Base-by-base conservation (phyloP, 2,888 invertebrate species). In the Polymixis lichenea region DNA sequence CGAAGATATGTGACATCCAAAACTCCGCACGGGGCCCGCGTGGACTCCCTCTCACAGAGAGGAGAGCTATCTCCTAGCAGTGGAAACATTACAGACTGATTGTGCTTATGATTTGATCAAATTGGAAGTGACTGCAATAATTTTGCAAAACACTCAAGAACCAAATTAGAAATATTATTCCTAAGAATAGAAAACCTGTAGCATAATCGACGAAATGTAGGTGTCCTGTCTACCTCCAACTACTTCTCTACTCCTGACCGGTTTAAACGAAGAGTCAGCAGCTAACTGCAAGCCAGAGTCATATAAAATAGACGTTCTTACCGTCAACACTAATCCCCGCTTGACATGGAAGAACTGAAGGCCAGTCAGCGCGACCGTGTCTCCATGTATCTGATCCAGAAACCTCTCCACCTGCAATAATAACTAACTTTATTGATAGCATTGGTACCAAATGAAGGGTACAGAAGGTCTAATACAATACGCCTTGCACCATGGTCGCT, bases 331-430 rank as follows among this genome's bases (percentile, higher is more conserved):
- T 66, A 97, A 93, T 78, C 97, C 97, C 5, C 97, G 95, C 73
- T 97, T 97, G 2, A 97, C 96, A 15, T 95, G 94, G 88, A 97
- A 97, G 83, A 97, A 97, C 83, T 97, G 95, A 32, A 97, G 91
- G 4, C 97, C 97, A 4, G 96, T 97, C 60, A 97, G 86, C 2
- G 96, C 95, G 0, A 97, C 93, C 2, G 96, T 97, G 70, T 97
- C 96, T 0, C 96, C 96, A 75, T 97, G 97, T 80, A 97, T 97
- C 93, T 97, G 97, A 72, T 97, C 96, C 65, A 97, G 93, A 75
- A 97, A 96, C 68, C 97, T 95, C 87, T 97, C 97, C 56, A 97
- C 95, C 97, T 97, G 91, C 22, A 92, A 93, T 75, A 75, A 55
- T 38, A 74, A 53, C 6, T n/a, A 55, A 17, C 46, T 71, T 68